Percentiles rank a stretch among this genome's conserved stretches.
phyloP scores from a whole-genome alignment of 2,888 invertebrate species.

The Diaperis boleti region DNA sequence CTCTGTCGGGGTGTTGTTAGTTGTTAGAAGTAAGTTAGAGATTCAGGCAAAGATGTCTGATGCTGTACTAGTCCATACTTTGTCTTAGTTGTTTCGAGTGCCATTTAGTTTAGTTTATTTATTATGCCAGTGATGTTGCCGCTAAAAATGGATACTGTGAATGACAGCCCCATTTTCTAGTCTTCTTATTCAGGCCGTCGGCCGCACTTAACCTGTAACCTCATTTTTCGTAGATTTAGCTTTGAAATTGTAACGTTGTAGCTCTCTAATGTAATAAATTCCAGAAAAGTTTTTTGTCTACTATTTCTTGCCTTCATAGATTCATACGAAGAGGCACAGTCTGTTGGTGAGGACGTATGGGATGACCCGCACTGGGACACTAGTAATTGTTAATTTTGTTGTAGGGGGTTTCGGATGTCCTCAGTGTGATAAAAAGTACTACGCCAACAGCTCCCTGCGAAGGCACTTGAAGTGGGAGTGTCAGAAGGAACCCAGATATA shows the following conservation, averaged over 20 bases:
- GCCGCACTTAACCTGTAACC: slow-evolving; percentile 10
- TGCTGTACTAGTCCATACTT: background rate
- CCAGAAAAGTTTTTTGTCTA: slow-evolving; percentile 6
- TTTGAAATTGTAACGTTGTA: slow-evolving; percentile 18
- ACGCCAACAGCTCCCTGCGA: slow-evolving; percentile 72
- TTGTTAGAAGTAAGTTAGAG: slow-evolving; percentile 2
- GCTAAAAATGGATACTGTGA: no score
- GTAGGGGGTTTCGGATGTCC: slow-evolving; percentile 23
- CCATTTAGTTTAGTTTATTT: slow-evolving; percentile 22
- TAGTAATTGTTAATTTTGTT: slow-evolving; percentile 33
- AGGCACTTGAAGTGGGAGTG: slow-evolving; percentile 50
- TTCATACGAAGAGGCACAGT: no score
- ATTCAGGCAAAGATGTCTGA: slow-evolving; percentile 8
- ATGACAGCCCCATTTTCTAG: slow-evolving; percentile 15
- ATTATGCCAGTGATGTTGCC: slow-evolving; percentile 18
- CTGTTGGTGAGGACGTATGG: no score
- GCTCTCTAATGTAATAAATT: slow-evolving; percentile 26
- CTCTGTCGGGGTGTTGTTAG: background rate
- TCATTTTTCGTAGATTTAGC: slow-evolving; percentile 13
- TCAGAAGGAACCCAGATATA: slow-evolving; percentile 47
- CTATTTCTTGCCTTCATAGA: background rate
- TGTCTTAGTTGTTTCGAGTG: slow-evolving; percentile 24
- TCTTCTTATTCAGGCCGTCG: slow-evolving; percentile 14
- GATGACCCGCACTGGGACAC: background rate
- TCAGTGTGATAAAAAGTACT: slow-evolving; percentile 69